phyloP scores from a whole-genome alignment of 2,797 vertebrate genomes.

The Pogonophryne albipinna region DNA sequence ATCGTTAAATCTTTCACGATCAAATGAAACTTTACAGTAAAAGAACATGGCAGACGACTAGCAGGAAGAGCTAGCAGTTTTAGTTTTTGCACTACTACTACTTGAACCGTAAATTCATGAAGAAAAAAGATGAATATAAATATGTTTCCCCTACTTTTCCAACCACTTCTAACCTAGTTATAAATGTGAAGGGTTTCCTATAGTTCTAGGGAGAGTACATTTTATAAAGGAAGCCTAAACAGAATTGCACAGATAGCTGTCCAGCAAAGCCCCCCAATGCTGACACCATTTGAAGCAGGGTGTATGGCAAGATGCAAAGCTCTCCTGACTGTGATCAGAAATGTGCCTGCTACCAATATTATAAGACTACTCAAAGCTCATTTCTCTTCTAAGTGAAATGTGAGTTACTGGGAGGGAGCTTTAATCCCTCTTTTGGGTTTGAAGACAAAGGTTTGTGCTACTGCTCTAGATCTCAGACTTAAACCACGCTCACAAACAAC shows the following conservation, averaged over 20 bases:
- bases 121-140: too few species aligned
- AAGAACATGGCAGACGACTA: too few species aligned
- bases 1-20: too few species aligned
- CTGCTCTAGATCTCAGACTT: constrained; percentile 12
- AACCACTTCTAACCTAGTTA: constrained; percentile 14
- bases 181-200: not conserved
- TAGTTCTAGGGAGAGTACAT: not conserved
- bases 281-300: not conserved
- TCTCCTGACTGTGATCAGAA: constrained; percentile 4
- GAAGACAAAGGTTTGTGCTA: not conserved
- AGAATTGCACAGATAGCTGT: not conserved
- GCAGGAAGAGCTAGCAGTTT: too few species aligned
- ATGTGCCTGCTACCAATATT: not conserved
- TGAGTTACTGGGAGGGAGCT: not conserved
- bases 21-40: too few species aligned
- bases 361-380: not conserved
- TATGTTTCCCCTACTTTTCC: not conserved
- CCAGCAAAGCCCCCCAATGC: not conserved
- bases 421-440: not conserved
- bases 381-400: not conserved
- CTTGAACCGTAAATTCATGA: too few species aligned
- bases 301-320: constrained; percentile 5
- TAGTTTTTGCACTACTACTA: too few species aligned
- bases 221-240: not conserved
- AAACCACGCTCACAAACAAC: constrained; percentile 6